Conservation (phyloP, 2,888 invertebrate species). For the Melipona bicolor region DNA sequence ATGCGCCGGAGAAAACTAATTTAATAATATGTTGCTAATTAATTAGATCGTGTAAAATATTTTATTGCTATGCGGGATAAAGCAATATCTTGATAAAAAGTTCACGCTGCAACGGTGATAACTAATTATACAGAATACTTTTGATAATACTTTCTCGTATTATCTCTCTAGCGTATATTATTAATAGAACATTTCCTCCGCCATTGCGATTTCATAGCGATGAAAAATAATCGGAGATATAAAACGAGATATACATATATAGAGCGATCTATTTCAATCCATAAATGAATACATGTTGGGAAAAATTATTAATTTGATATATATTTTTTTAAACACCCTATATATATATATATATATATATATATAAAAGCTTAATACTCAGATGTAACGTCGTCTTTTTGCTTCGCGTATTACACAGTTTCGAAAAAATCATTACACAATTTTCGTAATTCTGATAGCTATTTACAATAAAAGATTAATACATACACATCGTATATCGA, state of each 20-base stretch:
- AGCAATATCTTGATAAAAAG: constrained; percentile 27
- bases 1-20: constrained; percentile 22
- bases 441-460: constrained; percentile 31
- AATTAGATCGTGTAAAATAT: constrained; percentile 29
- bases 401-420: constrained; percentile 16
- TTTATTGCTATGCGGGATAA: constrained; percentile 50
- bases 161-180: constrained; percentile 26
- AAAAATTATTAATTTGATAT: neutral
- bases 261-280: neutral
- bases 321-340: constrained; percentile 3
- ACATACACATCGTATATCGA: constrained; percentile 25
- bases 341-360: neutral
- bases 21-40: constrained; percentile 36
- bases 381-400: constrained; percentile 19
- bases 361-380: constrained; percentile 18
- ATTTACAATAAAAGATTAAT: constrained; percentile 49
- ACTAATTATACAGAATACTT: constrained; percentile 51
- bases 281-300: neutral
- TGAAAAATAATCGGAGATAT: constrained; percentile 12
- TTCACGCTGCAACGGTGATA: constrained; percentile 26
- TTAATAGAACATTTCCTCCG: neutral
- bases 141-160: constrained; percentile 44
- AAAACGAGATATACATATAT: constrained; percentile 9
- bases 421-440: constrained; percentile 22
- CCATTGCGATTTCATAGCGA: neutral